A percentile compares a stretch with the other conserved stretches of the same genome.
Conservation (phyloP, 2,888 invertebrate species). For the Trichogramma evanescens region DNA sequence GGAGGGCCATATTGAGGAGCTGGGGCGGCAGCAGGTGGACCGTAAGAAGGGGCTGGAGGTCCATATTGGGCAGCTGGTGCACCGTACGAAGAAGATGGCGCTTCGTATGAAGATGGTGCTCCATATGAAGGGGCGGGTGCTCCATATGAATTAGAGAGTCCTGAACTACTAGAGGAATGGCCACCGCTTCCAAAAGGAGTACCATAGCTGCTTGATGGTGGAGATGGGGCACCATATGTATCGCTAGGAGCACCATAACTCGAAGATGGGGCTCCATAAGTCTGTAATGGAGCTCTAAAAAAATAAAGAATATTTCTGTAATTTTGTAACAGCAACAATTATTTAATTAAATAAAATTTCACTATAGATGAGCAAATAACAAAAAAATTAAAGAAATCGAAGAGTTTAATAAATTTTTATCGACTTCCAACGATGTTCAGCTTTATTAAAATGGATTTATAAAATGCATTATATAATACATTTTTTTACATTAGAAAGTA, state of each 20-base stretch:
- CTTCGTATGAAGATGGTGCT: slow-evolving; percentile 2
- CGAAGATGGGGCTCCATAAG: slow-evolving; percentile 31
- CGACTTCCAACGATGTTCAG: too few relatives aligned
- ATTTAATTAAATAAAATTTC: not conserved
- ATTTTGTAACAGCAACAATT: not conserved
- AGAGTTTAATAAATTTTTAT: too few relatives aligned
- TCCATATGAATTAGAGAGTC: slow-evolving; percentile 24
- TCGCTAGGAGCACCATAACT: slow-evolving; percentile 31
- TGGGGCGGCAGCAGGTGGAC: slow-evolving; percentile 36
- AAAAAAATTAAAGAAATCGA: too few relatives aligned
- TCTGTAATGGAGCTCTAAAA: slow-evolving; percentile 29
- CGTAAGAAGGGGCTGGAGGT: slow-evolving; percentile 28
- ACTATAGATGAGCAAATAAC: too few relatives aligned
- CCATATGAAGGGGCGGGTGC: slow-evolving; percentile 26
- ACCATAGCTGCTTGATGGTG: slow-evolving; percentile 21
- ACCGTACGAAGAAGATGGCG: slow-evolving; percentile 24
- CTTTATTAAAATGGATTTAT: too few relatives aligned
- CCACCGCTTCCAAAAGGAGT: slow-evolving; percentile 17
- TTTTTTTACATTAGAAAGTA: too few relatives aligned
- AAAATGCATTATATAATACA: too few relatives aligned
- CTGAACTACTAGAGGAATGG: slow-evolving; percentile 27
- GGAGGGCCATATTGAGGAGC: slow-evolving; percentile 28
- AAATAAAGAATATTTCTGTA: slow-evolving; percentile 6
- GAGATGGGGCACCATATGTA: slow-evolving; percentile 18
- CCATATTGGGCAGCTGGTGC: slow-evolving; percentile 39